These are phyloP conservation scores for Cossypha polioptera DNA, from an alignment of 2,797 vertebrate genomes.

Conservation along the genomic window DNA sequence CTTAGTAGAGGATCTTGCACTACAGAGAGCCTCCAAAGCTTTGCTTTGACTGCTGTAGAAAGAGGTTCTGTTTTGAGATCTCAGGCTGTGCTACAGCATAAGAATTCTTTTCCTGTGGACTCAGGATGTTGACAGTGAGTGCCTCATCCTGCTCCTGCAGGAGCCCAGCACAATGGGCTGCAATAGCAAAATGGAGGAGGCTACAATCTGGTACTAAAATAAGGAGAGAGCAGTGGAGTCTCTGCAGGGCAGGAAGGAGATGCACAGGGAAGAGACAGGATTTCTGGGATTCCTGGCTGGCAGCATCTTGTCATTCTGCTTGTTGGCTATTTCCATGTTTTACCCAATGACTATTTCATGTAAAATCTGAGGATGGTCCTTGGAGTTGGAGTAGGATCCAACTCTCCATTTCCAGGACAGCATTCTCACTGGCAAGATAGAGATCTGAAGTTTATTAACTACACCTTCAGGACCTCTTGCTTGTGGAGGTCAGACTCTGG, in stretches of 20 bases:
- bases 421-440: background rate
- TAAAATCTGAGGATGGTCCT: background rate
- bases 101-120: background rate
- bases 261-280: background rate
- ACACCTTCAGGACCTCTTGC: background rate
- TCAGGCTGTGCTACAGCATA: background rate
- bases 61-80: background rate
- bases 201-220: background rate
- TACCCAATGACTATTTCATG: background rate
- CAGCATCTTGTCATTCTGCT: background rate
- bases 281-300: background rate
- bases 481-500: background rate
- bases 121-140: background rate
- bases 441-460: background rate
- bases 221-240: background rate
- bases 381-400: background rate
- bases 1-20: background rate
- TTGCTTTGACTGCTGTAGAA: background rate
- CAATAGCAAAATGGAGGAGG: background rate
- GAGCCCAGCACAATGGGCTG: background rate
- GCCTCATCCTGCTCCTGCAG: background rate
- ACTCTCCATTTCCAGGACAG: background rate
- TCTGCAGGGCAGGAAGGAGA: background rate
- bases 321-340: background rate
- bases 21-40: background rate